Evolutionary conservation across 2,888 invertebrate species (phyloP), one percentile per base, ranked within the genome.

Genomic region (Tetropium fuscum): DNA sequence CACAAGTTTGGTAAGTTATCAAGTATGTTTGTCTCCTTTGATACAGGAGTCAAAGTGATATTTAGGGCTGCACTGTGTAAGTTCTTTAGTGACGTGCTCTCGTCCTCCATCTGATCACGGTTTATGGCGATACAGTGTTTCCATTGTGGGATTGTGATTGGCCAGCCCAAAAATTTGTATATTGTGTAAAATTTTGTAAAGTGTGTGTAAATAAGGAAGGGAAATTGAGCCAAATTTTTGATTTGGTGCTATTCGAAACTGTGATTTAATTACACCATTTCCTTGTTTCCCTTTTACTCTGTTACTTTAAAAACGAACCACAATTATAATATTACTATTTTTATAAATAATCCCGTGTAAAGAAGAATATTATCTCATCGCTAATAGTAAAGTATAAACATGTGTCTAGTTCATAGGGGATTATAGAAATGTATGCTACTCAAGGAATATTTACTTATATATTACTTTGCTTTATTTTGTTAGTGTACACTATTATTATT

Each of bases 201-300:
- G 60, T 64, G 67, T 64, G 67, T 68, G 58, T 51, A 51, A 20
- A 36, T 40, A 40, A 51, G 60, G 57, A 65, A 66, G 65, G 58
- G 34, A 55, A 44, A 69, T 64, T 70, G 75, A 78, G 76, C 80
- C 80, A 80, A 80, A 80, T 78, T 78, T 78, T 75, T 75, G 69
- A 78, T 81, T 81, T 81, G 81, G 81, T 81, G 80, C 81, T 81
- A 81, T 77, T 78, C 73, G 71, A 78, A 80, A 77, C 81, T 81
- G 81, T 81, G 81, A 81, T 81, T 81, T 68, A 64, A 61, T 64
- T 71, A 68, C 66, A 71, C 65, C 66, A 70, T 68, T 27, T 66
- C 58, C 66, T 63, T 53, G 58, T 54, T 55, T 48, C 34, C 59
- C 61, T 63, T 60, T 67, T 67, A 40, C 32, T 63, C 61, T 49